Evolutionary conservation across 2,113 vertebrate species (phyloP), one percentile per base, ranked within the genome.

Genomic region (Amblyornis subalaris): DNA sequence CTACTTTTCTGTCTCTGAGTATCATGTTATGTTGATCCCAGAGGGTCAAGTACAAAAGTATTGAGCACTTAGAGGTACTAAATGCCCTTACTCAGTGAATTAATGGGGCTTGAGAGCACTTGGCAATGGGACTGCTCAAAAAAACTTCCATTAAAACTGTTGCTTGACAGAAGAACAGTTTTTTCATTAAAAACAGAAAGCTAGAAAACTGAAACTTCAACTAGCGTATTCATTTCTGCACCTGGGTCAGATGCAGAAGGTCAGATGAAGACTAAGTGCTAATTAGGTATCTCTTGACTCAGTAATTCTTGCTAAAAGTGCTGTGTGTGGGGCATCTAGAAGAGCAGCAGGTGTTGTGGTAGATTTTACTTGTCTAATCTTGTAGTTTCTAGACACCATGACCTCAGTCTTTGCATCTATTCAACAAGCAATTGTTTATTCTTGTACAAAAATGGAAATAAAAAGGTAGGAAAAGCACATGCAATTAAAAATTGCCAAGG

Each of bases 161-260:
- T 89, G 47, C 69, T 91, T 82, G 51, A 89, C 38, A 94, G 74
- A 75, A 89, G 76, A 93, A 19, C 58, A 44, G 11, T 70, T 92
- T 90, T 85, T 89, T 84, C 65, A 79, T 89, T 79, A 83, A 94
- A 95, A 87, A 65, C 12, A 1, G 74, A 93, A 87, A 85, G 50
- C 81, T 87, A 75, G 87, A 76, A 96, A 94, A 94, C 81, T n/a
- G 95, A 94, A 96, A 95, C 93, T 94, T 87, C 57, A 87, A 45
- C 80, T 90, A 77, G 35, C 53, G 15, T 78, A 69, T 80, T 94
- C 80, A 87, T 79, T 94, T 81, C 87, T 95, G 93, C 94, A 96
- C 87, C 95, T 96, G 95, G 89, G 93, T 92, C 91, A 93, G 78
- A 90, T 58, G 73, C 12, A 2, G 77, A 91, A 96, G 88, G 84